These are phyloP conservation scores for Microcebus griseorufus DNA, from an alignment of 2,113 vertebrate species.

Conservation along the genomic window DNA sequence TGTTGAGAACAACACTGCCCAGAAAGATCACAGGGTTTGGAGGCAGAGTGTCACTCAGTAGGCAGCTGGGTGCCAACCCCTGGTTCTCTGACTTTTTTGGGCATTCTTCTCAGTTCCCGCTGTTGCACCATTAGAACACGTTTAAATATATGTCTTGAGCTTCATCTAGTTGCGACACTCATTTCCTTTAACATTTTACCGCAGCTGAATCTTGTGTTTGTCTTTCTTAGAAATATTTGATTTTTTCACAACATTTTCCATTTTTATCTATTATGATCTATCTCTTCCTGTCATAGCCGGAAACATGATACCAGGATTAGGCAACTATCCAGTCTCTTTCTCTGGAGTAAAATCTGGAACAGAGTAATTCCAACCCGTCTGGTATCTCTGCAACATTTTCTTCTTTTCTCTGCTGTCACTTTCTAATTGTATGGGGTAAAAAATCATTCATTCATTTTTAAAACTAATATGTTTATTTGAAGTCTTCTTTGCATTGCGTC, in stretches of 20 bases:
- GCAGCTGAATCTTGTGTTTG: conserved; percentile 71
- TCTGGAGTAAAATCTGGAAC: conserved; percentile 43
- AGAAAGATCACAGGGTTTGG: rapidly evolving
- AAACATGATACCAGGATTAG: conserved; percentile 78
- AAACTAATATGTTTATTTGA: neutral
- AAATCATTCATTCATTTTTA: neutral
- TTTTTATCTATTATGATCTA: conserved; percentile 80
- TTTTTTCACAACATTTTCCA: conserved; percentile 76
- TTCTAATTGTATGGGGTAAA: neutral
- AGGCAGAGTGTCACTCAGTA: neutral
- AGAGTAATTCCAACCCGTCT: conserved; percentile 23
- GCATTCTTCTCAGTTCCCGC: too few relatives aligned
- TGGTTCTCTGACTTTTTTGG: neutral
- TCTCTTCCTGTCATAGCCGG: conserved; percentile 81
- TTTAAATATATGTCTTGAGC: neutral
- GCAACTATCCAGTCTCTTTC: conserved; percentile 65
- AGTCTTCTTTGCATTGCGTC: neutral
- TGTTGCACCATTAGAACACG: rapidly evolving
- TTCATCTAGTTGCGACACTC: conserved; percentile 67
- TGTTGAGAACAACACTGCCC: neutral
- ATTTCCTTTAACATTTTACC: conserved; percentile 66
- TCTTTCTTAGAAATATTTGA: conserved; percentile 81
- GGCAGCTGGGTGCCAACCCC: neutral
- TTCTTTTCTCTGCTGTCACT: neutral
- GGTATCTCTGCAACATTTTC: neutral